phyloP scores from a whole-genome alignment of 2,113 vertebrate species.

The Bombycilla garrulus region DNA sequence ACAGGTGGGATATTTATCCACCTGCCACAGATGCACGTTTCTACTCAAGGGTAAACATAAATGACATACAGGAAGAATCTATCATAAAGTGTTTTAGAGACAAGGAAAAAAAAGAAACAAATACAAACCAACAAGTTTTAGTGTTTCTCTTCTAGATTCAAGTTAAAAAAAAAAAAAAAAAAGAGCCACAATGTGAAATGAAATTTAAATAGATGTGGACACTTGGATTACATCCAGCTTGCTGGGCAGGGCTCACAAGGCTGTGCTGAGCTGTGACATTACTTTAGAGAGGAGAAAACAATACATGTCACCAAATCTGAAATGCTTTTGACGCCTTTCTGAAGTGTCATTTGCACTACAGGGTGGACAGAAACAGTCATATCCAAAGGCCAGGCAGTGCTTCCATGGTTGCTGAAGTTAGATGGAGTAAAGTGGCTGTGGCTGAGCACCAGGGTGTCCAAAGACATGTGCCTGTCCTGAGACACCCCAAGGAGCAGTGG shows the following conservation, averaged over 20 bases:
- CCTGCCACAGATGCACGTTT: not conserved
- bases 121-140: not conserved
- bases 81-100: not conserved
- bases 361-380: not conserved
- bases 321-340: not conserved
- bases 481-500: not conserved
- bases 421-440: not conserved
- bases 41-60: not conserved
- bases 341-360: not conserved
- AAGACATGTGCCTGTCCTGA: rapidly evolving
- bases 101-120: not conserved
- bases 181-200: not conserved
- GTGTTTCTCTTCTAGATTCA: not conserved
- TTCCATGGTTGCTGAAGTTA: not conserved
- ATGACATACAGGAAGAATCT: not conserved
- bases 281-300: not conserved
- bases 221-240: not conserved
- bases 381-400: not conserved
- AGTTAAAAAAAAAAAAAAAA: not conserved
- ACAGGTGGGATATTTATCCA: not conserved
- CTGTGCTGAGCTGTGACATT: not conserved
- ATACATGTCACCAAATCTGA: not conserved
- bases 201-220: not conserved
- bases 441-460: not conserved
- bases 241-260: not conserved